phyloP scores from a whole-genome alignment of 64 coral and sea anemone genomes.

The Anthopleura sola region DNA sequence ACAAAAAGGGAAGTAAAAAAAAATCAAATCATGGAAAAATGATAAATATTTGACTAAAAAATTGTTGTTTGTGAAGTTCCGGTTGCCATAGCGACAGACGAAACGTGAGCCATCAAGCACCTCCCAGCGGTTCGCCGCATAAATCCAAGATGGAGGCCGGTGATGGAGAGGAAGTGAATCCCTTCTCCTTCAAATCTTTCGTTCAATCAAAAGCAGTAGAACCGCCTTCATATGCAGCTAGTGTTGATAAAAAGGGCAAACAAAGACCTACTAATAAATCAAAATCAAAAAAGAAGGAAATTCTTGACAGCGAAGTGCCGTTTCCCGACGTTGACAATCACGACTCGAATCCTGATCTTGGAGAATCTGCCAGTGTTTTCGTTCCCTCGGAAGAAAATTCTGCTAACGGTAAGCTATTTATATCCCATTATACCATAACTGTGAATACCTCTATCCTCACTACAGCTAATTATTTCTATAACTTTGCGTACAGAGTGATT shows the following conservation, averaged over 20 bases:
- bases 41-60: too few relatives aligned
- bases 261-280: neutral
- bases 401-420: constrained; percentile 12
- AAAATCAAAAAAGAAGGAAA: neutral
- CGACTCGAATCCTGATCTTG: neutral
- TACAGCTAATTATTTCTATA: neutral
- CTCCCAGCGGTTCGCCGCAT: neutral
- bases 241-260: neutral
- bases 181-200: constrained; percentile 27
- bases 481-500: neutral
- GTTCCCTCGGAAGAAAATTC: neutral
- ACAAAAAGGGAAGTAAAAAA: too few relatives aligned
- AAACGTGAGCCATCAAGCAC: neutral
- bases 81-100: neutral
- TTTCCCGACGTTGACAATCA: constrained; percentile 21
- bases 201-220: constrained; percentile 18
- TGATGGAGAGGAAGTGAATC: constrained; percentile 19
- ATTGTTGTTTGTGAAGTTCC: neutral
- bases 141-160: constrained; percentile 26
- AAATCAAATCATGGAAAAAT: too few relatives aligned
- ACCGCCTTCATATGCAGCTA: neutral
- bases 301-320: neutral
- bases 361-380: neutral
- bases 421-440: neutral
- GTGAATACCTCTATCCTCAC: neutral